Conservation (phyloP, 2,888 invertebrate species). For the Cantharis flavilabris region DNA sequence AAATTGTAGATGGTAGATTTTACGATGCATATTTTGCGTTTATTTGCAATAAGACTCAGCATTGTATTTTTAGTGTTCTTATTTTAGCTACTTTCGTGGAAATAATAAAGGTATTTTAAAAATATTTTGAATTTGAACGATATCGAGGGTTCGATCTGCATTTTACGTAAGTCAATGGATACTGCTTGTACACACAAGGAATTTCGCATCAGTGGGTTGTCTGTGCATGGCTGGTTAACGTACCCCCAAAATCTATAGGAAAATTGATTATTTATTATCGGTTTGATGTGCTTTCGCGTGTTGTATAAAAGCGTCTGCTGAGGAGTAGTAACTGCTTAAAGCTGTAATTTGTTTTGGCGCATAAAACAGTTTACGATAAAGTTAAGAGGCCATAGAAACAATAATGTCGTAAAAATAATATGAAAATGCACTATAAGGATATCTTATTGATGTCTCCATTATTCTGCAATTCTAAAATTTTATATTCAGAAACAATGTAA, state of each 20-base stretch:
- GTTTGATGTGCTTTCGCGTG: not conserved
- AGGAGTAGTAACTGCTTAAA: slow-evolving; percentile 20
- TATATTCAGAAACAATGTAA: not conserved
- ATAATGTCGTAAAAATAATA: slow-evolving; percentile 34
- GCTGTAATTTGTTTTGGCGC: slow-evolving; percentile 28
- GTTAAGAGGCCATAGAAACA: slow-evolving; percentile 31
- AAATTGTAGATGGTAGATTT: slow-evolving; percentile 1
- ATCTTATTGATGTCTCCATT: slow-evolving; percentile 33
- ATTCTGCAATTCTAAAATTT: slow-evolving; percentile 22
- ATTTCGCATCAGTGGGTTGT: slow-evolving; percentile 12
- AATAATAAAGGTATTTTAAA: not conserved
- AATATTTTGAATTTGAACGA: not conserved
- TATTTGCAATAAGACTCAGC: not conserved
- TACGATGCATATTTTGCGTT: not conserved
- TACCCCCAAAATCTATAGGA: not conserved
- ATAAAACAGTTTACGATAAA: slow-evolving; percentile 32
- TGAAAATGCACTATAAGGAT: slow-evolving; percentile 32
- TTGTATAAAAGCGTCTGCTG: slow-evolving; percentile 6
- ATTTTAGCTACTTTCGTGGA: not conserved
- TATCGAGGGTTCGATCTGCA: not conserved
- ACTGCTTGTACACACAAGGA: not conserved
- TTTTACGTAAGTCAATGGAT: not conserved
- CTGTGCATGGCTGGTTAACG: slow-evolving; percentile 5
- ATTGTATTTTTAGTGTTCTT: not conserved
- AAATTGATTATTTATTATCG: slow-evolving; percentile 12